Percentiles rank a stretch among this genome's conserved stretches.
These are phyloP conservation scores for Drosophila asahinai DNA, from an alignment of 1,140 invertebrate species.

Conservation along the genomic window DNA sequence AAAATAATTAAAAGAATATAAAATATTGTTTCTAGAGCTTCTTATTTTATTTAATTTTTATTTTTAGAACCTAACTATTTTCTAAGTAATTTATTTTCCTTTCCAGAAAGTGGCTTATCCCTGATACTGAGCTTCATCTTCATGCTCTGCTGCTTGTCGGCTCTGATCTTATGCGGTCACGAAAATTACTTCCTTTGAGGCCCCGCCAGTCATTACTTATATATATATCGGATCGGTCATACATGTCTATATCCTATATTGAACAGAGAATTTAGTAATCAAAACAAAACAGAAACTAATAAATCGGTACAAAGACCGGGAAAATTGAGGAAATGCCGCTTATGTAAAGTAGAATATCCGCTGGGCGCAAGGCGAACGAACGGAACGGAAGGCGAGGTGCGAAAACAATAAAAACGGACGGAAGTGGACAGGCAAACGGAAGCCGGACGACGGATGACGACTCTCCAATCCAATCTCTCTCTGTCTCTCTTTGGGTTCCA, in stretches of 20 bases:
- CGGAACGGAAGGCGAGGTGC: constrained; percentile 66
- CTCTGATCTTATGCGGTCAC: neutral
- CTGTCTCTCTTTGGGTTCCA: neutral
- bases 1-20: too few relatives aligned
- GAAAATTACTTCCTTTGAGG: constrained; percentile 2
- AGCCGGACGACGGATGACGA: constrained; percentile 45
- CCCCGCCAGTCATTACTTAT: neutral
- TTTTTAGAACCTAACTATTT: too few relatives aligned
- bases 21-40: too few relatives aligned
- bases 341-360: constrained; percentile 82
- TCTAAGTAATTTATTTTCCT: too few relatives aligned
- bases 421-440: constrained; percentile 60
- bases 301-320: constrained; percentile 56
- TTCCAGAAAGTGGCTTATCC: neutral
- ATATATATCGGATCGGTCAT: neutral
- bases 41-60: too few relatives aligned
- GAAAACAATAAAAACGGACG: constrained; percentile 78
- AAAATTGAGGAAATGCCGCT: constrained; percentile 79
- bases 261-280: constrained; percentile 37
- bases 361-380: constrained; percentile 44
- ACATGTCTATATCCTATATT: neutral
- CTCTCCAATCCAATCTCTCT: constrained; percentile 16
- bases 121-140: neutral
- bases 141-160: neutral
- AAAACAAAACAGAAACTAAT: constrained; percentile 52